Evolutionary conservation across 2,113 vertebrate species (phyloP).

Genomic region (Eudyptes chrysolophus): DNA sequence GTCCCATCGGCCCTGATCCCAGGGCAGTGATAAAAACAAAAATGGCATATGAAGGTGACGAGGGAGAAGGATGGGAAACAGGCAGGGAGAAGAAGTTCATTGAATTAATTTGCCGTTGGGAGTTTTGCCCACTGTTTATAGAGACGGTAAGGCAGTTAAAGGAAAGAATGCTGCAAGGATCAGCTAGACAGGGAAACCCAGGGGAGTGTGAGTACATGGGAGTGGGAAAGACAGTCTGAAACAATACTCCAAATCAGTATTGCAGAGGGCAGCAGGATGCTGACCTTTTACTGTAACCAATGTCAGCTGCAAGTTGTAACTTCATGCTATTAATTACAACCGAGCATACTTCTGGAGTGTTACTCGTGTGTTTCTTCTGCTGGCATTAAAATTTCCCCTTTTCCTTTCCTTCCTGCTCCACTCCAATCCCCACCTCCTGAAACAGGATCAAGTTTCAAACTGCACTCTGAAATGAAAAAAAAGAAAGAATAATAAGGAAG

Average conservation of each 20-base stretch:
- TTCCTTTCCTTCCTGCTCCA: neutral
- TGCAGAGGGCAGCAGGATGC: slow-evolving; percentile 2
- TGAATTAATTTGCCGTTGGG: neutral
- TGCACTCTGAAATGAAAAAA: neutral
- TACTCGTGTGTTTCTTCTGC: slow-evolving; percentile 24
- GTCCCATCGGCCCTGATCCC: neutral
- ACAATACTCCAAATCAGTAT: slow-evolving; percentile 42
- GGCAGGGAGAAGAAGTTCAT: neutral
- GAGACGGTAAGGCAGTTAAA: neutral
- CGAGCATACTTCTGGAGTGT: neutral
- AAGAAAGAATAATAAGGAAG: neutral
- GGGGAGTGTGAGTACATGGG: neutral
- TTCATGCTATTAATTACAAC: slow-evolving; percentile 55
- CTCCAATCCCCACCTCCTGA: neutral
- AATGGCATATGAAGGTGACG: neutral
- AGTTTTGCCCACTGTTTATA: neutral
- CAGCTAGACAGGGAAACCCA: neutral
- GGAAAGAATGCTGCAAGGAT: slow-evolving; percentile 28
- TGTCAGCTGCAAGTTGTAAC: slow-evolving; percentile 57
- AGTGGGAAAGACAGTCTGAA: neutral
- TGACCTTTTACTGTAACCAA: slow-evolving; percentile 42
- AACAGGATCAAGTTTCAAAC: slow-evolving; percentile 55
- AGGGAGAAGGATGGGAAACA: neutral
- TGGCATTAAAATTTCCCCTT: slow-evolving; percentile 8
- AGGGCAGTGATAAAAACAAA: neutral